Percentiles rank a stretch among this genome's conserved stretches.
Evolutionary conservation across 2,113 vertebrate genomes (phyloP).

Genomic region (Prietella phreatophila): DNA sequence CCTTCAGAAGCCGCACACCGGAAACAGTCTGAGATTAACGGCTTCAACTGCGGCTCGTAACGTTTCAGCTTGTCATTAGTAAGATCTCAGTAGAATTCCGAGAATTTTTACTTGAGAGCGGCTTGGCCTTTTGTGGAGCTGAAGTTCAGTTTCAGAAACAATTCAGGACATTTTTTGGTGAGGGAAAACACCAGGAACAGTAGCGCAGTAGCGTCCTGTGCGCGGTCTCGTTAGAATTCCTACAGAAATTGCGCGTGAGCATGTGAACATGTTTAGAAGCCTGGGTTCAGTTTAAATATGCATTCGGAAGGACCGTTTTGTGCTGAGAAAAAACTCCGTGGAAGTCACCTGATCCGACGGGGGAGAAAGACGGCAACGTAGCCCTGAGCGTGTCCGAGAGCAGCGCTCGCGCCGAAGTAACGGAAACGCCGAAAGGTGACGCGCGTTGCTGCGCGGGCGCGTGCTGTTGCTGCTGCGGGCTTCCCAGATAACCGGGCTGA

Average conservation of each 20-base stretch:
- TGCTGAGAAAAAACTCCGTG: conserved; percentile 69
- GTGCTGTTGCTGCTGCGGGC: conserved; percentile 39
- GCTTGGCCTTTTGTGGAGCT: not conserved
- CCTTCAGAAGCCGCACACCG: too few species aligned
- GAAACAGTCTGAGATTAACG: not conserved
- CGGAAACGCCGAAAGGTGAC: conserved; percentile 54
- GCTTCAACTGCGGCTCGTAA: not conserved
- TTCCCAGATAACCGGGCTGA: conserved; percentile 71
- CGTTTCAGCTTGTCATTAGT: not conserved
- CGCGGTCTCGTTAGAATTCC: not conserved
- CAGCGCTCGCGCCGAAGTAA: conserved; percentile 48
- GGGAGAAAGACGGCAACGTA: conserved; percentile 67
- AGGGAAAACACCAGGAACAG: not conserved
- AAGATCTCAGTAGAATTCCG: not conserved
- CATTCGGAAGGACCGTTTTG: conserved; percentile 68
- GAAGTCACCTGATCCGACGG: conserved; percentile 65
- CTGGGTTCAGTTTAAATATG: conserved; percentile 73
- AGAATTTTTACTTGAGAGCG: not conserved
- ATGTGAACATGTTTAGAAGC: too few species aligned
- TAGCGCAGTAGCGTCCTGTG: not conserved
- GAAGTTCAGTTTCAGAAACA: conserved; percentile 69
- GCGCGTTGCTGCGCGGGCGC: conserved; percentile 65
- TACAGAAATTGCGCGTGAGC: not conserved
- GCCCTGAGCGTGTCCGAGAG: conserved; percentile 72
- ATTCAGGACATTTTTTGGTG: not conserved